phyloP scores from a whole-genome alignment of 2,888 invertebrate species.

The Drosophila antonietae region DNA sequence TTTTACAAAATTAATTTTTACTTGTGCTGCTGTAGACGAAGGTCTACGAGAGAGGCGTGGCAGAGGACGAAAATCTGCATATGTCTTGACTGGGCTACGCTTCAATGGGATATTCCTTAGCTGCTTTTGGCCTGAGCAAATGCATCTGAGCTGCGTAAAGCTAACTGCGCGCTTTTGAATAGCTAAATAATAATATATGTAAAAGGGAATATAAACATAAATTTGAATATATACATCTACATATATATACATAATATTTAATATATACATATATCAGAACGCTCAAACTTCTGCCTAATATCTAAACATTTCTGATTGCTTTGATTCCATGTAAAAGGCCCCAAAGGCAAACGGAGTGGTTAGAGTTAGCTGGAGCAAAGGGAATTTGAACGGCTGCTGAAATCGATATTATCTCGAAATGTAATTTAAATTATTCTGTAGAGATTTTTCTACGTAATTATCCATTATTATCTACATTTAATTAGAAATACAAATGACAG shows the following conservation, averaged over 20 bases:
- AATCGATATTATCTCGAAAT: conserved; percentile 9
- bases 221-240: neutral
- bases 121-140: conserved; percentile 19
- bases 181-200: neutral
- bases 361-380: neutral
- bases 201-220: neutral
- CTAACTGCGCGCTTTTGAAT: neutral
- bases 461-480: conserved; percentile 11
- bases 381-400: neutral
- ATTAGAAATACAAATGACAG: conserved; percentile 9
- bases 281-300: neutral
- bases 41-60: neutral
- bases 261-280: neutral
- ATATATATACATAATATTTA: neutral
- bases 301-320: conserved; percentile 23
- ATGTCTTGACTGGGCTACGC: conserved; percentile 10
- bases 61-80: conserved; percentile 40
- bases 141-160: conserved; percentile 27
- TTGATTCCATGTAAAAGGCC: conserved; percentile 8
- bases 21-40: conserved; percentile 31
- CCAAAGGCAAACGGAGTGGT: neutral
- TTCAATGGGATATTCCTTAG: neutral
- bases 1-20: conserved; percentile 67
- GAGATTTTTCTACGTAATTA: conserved; percentile 3
- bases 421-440: conserved; percentile 7